phyloP scores from a whole-genome alignment of 1,140 invertebrate genomes.

The Drosophila jambulina region DNA sequence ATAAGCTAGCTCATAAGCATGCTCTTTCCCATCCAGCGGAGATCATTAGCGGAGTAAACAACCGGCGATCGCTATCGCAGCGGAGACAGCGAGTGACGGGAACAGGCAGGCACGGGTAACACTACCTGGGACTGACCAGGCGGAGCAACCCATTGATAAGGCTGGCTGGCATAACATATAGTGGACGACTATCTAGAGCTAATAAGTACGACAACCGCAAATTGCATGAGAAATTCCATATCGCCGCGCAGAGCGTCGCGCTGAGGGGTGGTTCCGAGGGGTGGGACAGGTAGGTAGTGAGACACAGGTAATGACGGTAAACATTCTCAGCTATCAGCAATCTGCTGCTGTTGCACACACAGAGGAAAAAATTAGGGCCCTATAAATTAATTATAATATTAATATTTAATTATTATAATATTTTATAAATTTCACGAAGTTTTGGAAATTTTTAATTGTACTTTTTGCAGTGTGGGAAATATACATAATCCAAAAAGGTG shows the following conservation, averaged over 20 bases:
- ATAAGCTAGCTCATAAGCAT: conserved; percentile 6
- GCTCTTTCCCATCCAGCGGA: not conserved
- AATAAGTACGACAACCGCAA: conserved; percentile 66
- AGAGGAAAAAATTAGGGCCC: not conserved
- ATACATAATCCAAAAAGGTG: too few species aligned
- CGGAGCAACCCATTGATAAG: conserved; percentile 65
- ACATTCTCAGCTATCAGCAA: conserved; percentile 34
- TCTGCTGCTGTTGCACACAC: conserved; percentile 27
- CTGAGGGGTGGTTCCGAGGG: not conserved
- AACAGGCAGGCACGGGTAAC: conserved; percentile 20
- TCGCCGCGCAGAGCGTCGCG: not conserved
- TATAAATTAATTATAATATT: not conserved
- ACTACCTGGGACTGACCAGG: conserved; percentile 60
- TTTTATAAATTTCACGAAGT: not conserved
- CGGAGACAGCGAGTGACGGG: not conserved
- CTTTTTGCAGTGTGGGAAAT: too few species aligned
- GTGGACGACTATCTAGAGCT: conserved; percentile 58
- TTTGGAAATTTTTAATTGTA: not conserved
- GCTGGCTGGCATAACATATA: not conserved
- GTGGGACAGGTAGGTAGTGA: conserved; percentile 15
- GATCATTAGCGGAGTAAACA: conserved; percentile 36
- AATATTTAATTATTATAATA: not conserved
- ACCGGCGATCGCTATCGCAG: conserved; percentile 28
- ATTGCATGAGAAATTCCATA: conserved; percentile 64
- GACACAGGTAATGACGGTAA: conserved; percentile 46